Base-by-base conservation (phyloP, 2,113 vertebrate genomes). In the Rhinoderma darwinii region DNA sequence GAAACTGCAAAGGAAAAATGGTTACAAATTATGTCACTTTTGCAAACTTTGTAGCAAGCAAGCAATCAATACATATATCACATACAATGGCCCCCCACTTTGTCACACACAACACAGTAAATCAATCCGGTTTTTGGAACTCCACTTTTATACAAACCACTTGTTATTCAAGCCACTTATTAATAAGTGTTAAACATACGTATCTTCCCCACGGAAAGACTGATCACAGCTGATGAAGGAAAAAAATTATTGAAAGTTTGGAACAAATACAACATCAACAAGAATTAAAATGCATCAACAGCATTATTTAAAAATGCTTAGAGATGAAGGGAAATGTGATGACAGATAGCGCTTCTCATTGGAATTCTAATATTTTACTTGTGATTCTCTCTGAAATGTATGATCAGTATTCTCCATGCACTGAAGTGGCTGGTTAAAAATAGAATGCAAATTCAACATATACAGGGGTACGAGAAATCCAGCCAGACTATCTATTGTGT, bases 371-470 rank as follows among this genome's bases (percentile, higher is more conserved):
- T 59, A 35, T 51, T 41, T 73, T 59, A 30, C 14, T 84, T 74
- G 18, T 41, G 68, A 27, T 56, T 84, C 22, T 18, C 35, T 50
- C 44, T 20, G 72, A 56, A 75, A n/a, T 41, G 17, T 27, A 39
- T 59, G 51, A 84, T 84, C 70, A 32, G 32, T 83, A 83, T 83
- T 84, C 70, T 74, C 68, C 35, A 35, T 17, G 43, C 66, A 9
- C 63, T 54, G 25, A 83, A 18, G 20, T 8, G 7, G 25, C 14
- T n/a, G 20, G 10, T 10, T 83, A 32, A 50, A 83, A 83, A 83
- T 70, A 68, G 43, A 68, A 70, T 50, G 54, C 66, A 35, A 37
- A 44, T 82, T 66, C 41, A 66, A 82, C 37, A 66, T 44, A 44
- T 66, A 44, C 27, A 11, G 11, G 14, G 22, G 39, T 8, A 14